Base-by-base conservation (phyloP, 1,140 invertebrate species). In the Habropoda laboriosa region DNA sequence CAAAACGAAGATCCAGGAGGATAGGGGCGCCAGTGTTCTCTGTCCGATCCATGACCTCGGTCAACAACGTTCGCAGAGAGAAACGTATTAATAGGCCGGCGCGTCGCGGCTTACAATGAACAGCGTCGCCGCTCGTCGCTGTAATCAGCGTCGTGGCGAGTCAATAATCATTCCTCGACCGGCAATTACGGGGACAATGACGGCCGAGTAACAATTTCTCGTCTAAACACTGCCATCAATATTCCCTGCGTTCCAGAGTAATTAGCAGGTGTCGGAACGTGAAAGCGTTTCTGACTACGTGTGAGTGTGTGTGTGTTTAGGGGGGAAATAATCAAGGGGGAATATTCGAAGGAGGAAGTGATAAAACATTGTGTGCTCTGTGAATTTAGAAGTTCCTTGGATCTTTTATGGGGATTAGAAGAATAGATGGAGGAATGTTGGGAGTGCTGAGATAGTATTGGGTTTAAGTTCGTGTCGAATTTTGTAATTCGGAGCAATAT, bases 141-240 rank as follows among this genome's bases (percentile, higher is more conserved):
- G 64, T 86, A 88, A 88, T 88, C 78, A 81, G 68, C 80, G 60
- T 70, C 67, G 58, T 66, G 64, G 74, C 74, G 78, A 87, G 83
- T 88, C 87, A 87, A 89, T 88, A 83, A 88, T 89, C 87, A 80
- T 73, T 82, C 71, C 70, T 35, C 64, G 79, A 38, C 53, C 71
- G 63, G 71, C 81, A 85, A 88, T 89, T 88, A 88, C 81, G 49
- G 49, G 57, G 85, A 89, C 87, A 88, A 88, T 88, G 86, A 88
- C 87, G 82, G 76, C 70, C 55, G 77, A 38, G 64, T 61, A 81
- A 74, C 71, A 47, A 66, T 83, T 80, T 83, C 82, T 78, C 78
- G 49, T 47, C 71, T 88, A 87, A 88, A 87, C 86, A 89, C 82
- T 75, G 86, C 77, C 85, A 87, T 88, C 84, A 86, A 87, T 86